Conservation (phyloP, 2,797 vertebrate species). For the Hippocampus kuda region DNA sequence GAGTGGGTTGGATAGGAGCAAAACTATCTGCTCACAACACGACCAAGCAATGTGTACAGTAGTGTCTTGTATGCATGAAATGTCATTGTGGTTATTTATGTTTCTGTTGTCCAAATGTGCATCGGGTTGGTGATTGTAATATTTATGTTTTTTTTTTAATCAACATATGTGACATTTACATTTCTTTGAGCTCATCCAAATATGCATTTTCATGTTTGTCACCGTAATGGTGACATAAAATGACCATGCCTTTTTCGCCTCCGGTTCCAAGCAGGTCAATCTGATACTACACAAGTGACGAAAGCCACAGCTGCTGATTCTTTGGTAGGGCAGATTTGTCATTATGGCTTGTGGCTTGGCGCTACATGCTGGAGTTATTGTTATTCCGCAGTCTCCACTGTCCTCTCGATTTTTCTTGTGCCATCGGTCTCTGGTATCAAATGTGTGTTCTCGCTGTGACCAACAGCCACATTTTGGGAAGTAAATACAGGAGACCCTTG, state of each 20-base stretch:
- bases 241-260: neutral
- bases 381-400: neutral
- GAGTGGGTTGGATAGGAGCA: neutral
- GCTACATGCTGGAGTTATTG: neutral
- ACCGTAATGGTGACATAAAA: no score
- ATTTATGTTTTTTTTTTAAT: no score
- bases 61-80: neutral
- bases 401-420: no score
- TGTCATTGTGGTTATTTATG: neutral
- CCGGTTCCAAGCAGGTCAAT: neutral
- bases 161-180: no score
- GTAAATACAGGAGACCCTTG: neutral
- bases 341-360: neutral
- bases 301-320: neutral
- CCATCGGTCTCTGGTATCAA: neutral
- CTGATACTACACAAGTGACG: neutral
- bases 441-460: neutral
- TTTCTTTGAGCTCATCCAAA: no score
- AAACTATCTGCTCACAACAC: neutral
- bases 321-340: neutral
- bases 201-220: no score
- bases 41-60: neutral
- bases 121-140: neutral
- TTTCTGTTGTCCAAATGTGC: neutral
- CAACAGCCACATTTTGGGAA: neutral